Evolutionary conservation across 2,113 vertebrate species (phyloP).

Genomic region (Rattus rattus): DNA sequence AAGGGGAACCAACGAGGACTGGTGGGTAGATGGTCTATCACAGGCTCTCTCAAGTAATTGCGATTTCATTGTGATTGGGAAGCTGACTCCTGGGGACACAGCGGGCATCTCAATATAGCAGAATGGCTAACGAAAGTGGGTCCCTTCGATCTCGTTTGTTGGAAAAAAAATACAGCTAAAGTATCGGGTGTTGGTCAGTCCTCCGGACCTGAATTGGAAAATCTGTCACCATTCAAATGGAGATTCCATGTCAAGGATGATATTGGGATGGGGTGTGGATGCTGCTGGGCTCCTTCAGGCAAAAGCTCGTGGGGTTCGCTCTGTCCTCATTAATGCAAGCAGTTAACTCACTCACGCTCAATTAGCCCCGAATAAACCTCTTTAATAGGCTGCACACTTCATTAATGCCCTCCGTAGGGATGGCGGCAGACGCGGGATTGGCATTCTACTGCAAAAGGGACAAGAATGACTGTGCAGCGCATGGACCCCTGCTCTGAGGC

Average conservation of each 20-base stretch:
- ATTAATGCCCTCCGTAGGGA: constrained; percentile 81
- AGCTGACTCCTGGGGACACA: neutral
- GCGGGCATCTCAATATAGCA: neutral
- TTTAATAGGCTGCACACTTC: constrained; percentile 86
- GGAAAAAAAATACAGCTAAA: constrained; percentile 24
- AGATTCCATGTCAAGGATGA: constrained; percentile 81
- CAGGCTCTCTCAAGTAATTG: constrained; percentile 8
- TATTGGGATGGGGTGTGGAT: constrained; percentile 74
- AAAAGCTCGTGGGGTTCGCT: constrained; percentile 76
- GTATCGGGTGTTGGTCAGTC: neutral
- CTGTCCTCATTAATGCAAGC: constrained; percentile 85
- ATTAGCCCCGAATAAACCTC: constrained; percentile 85
- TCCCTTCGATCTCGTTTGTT: constrained; percentile 15
- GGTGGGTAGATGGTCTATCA: neutral
- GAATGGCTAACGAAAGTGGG: neutral
- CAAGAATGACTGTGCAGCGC: neutral
- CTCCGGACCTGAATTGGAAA: constrained; percentile 61
- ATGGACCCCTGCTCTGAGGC: neutral
- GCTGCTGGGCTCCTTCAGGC: constrained; percentile 73
- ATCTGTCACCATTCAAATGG: constrained; percentile 78
- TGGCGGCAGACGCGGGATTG: constrained; percentile 57
- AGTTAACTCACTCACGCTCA: constrained; percentile 87
- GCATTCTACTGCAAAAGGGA: neutral
- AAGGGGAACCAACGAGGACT: neutral
- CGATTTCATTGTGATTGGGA: neutral